These are phyloP conservation scores for Hirtodrosophila confusa DNA, from an alignment of 2,888 invertebrate species.

Conservation along the genomic window DNA sequence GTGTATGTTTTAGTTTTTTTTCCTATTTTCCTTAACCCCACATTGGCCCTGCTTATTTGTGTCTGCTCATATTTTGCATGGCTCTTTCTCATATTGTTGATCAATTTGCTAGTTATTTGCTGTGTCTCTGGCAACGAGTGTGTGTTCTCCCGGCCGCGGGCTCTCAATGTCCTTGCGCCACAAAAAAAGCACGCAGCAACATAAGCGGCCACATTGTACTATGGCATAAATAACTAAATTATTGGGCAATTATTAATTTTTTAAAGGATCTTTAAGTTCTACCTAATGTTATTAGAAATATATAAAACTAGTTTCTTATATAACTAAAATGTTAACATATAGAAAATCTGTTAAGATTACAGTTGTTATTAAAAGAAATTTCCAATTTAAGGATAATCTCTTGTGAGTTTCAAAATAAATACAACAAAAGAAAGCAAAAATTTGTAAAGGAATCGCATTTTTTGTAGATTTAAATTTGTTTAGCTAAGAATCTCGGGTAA, in stretches of 20 bases:
- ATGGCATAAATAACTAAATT: constrained; percentile 28
- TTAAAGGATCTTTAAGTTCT: too few species aligned
- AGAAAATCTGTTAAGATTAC: too few species aligned
- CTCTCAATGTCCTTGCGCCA: constrained; percentile 50
- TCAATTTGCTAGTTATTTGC: constrained; percentile 26
- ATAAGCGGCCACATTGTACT: constrained; percentile 14
- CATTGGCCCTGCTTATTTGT: constrained; percentile 21
- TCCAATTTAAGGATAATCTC: too few species aligned
- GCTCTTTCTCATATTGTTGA: constrained; percentile 13
- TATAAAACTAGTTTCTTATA: too few species aligned
- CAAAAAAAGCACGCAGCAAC: constrained; percentile 28
- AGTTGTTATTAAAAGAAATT: too few species aligned
- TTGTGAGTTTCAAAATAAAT: too few species aligned
- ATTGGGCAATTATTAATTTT: background rate
- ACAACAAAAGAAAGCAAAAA: too few species aligned
- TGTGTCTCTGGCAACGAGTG: constrained; percentile 4
- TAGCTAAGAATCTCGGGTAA: too few species aligned
- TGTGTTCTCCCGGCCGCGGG: constrained; percentile 14
- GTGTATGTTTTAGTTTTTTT: constrained; percentile 17
- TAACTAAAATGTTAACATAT: too few species aligned
- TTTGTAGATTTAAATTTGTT: too few species aligned
- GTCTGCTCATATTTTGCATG: constrained; percentile 32
- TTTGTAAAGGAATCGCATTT: too few species aligned
- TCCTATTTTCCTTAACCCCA: background rate
- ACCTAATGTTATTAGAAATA: too few species aligned